A percentile compares a stretch with the other conserved stretches of the same genome.
These are phyloP conservation scores for Vireo altiloquus DNA, from an alignment of 2,113 vertebrate genomes.

Conservation along the genomic window DNA sequence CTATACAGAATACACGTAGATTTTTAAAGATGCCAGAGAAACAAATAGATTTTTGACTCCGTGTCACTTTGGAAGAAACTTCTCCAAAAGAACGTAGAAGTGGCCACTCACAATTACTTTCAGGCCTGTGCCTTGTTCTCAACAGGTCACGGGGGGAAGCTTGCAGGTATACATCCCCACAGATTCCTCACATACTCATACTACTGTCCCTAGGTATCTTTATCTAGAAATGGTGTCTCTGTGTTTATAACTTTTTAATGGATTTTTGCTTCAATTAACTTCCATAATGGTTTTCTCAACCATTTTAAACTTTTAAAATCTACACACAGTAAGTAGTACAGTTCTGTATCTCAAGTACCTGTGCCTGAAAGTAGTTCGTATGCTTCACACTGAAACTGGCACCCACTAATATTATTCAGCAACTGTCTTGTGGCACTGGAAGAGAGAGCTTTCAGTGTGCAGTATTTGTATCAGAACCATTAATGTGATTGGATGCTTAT, in stretches of 20 bases:
- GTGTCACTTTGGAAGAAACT: background rate
- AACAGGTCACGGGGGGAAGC: background rate
- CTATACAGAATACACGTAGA: background rate
- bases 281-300: background rate
- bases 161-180: background rate
- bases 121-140: background rate
- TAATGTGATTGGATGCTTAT: background rate
- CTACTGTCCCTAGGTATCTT: background rate
- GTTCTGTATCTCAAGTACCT: background rate
- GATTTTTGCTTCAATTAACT: background rate
- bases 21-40: background rate
- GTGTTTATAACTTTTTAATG: background rate
- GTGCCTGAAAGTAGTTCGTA: background rate
- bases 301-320: background rate
- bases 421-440: background rate
- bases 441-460: background rate
- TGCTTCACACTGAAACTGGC: background rate
- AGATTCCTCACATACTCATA: background rate
- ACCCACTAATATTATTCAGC: background rate
- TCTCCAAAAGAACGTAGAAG: background rate
- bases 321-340: background rate
- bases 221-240: background rate
- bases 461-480: background rate
- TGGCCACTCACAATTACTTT: background rate
- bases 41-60: background rate